Evolutionary conservation across 2,888 invertebrate species (phyloP).

Genomic region (Argyresthia goedartella): DNA sequence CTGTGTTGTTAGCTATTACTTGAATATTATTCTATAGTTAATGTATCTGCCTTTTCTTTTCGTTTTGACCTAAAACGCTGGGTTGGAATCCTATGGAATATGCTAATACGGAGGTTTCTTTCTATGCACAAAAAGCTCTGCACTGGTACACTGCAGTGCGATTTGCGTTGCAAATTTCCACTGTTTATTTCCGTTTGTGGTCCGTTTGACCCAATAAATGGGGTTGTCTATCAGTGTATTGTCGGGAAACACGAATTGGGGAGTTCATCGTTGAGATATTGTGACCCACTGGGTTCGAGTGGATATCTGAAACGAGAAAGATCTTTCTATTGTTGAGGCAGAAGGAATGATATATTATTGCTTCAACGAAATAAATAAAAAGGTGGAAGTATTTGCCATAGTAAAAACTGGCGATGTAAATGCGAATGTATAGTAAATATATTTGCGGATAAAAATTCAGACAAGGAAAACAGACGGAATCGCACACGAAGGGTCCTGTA

Average conservation of each 20-base stretch:
- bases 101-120: constrained; percentile 64
- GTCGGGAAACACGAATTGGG: not conserved
- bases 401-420: no score
- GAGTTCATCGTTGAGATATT: not conserved
- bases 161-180: constrained; percentile 66
- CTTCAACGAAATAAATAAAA: no score
- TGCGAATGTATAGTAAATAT: no score
- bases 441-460: no score
- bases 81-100: constrained; percentile 50
- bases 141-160: constrained; percentile 67
- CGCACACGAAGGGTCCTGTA: no score
- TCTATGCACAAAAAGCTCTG: constrained; percentile 66
- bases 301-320: no score
- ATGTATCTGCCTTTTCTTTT: not conserved
- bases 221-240: not conserved
- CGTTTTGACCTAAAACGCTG: constrained; percentile 26
- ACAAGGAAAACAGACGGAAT: no score
- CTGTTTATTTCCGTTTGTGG: constrained; percentile 5
- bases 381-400: no score
- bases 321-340: no score
- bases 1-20: constrained; percentile 29
- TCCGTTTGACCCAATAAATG: constrained; percentile 2
- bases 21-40: not conserved
- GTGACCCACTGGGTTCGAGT: no score
- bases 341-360: no score